A percentile compares a stretch with the other conserved stretches of the same genome.
phyloP scores from a whole-genome alignment of 2,797 vertebrate genomes.

The Triplophysa yarkandensis region DNA sequence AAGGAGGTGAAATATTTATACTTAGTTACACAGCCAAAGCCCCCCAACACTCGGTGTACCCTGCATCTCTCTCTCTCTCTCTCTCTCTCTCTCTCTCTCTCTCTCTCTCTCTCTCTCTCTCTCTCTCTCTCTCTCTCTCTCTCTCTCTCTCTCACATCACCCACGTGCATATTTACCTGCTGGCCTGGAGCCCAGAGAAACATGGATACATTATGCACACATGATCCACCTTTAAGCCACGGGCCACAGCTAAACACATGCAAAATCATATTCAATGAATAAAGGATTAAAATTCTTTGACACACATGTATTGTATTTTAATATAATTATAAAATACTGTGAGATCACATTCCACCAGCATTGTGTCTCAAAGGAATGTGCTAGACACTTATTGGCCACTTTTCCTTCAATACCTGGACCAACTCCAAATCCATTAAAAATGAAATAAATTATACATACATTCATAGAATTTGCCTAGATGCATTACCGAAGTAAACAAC shows the following conservation, averaged over 20 bases:
- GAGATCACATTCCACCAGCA: neutral
- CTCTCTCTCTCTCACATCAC: neutral
- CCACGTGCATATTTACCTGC: slow-evolving; percentile 10
- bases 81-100: no score
- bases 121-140: neutral
- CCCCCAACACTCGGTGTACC: slow-evolving; percentile 57
- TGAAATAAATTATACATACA: neutral
- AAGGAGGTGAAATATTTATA: slow-evolving; percentile 75
- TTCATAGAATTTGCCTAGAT: neutral
- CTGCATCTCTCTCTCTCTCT: slow-evolving; percentile 38
- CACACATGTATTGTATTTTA: no score
- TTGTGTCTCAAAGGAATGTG: neutral
- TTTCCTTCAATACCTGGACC: neutral
- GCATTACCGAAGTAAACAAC: neutral
- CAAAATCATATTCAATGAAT: neutral
- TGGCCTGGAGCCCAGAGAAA: slow-evolving; percentile 31
- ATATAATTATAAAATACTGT: neutral
- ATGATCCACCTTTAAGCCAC: neutral
- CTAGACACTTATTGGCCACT: neutral
- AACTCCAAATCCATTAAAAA: neutral
- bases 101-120: neutral
- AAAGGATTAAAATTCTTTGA: neutral
- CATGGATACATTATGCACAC: slow-evolving; percentile 20
- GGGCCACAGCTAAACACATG: neutral
- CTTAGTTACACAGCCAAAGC: slow-evolving; percentile 62